Percentiles rank a stretch among this genome's conserved stretches.
Conservation (phyloP, 2,888 invertebrate genomes). For the Xiphydria camelus region DNA sequence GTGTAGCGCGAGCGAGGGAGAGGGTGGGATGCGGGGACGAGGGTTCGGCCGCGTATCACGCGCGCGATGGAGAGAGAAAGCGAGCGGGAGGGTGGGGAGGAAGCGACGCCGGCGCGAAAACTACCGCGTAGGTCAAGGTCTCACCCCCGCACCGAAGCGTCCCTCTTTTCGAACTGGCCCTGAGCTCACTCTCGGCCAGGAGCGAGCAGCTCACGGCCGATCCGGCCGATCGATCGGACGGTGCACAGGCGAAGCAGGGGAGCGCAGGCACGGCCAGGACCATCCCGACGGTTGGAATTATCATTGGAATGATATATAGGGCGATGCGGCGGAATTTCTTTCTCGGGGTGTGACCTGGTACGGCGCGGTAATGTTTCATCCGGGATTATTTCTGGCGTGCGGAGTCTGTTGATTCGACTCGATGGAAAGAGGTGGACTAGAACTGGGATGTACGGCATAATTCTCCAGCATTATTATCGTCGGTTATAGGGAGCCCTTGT, state of each 20-base stretch:
- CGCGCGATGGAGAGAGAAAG: slow-evolving; percentile 53
- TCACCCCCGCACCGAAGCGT: slow-evolving; percentile 23
- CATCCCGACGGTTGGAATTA: too few relatives aligned
- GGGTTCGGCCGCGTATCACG: too few relatives aligned
- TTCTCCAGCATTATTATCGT: too few relatives aligned
- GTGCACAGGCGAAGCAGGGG: slow-evolving; percentile 1
- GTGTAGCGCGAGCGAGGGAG: slow-evolving; percentile 9
- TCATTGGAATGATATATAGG: too few relatives aligned
- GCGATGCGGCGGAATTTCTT: too few relatives aligned
- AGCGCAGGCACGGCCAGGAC: not conserved
- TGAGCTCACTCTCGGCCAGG: slow-evolving; percentile 27
- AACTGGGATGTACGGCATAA: too few relatives aligned
- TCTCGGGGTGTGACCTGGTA: too few relatives aligned
- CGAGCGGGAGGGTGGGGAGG: slow-evolving; percentile 23
- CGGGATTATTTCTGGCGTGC: too few relatives aligned
- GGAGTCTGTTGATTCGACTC: too few relatives aligned
- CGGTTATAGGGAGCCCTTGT: too few relatives aligned
- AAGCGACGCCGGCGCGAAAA: slow-evolving; percentile 54
- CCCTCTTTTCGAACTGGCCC: slow-evolving; percentile 8
- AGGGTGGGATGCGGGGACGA: slow-evolving; percentile 10
- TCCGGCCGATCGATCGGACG: slow-evolving; percentile 43
- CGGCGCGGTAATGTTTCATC: too few relatives aligned
- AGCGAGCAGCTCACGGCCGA: slow-evolving; percentile 58
- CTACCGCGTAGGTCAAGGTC: slow-evolving; percentile 54
- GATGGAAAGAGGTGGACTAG: too few relatives aligned